A percentile compares a stretch with the other conserved stretches of the same genome.
Conservation (phyloP, 2,113 vertebrate species). For the Prionailurus bengalensis region DNA sequence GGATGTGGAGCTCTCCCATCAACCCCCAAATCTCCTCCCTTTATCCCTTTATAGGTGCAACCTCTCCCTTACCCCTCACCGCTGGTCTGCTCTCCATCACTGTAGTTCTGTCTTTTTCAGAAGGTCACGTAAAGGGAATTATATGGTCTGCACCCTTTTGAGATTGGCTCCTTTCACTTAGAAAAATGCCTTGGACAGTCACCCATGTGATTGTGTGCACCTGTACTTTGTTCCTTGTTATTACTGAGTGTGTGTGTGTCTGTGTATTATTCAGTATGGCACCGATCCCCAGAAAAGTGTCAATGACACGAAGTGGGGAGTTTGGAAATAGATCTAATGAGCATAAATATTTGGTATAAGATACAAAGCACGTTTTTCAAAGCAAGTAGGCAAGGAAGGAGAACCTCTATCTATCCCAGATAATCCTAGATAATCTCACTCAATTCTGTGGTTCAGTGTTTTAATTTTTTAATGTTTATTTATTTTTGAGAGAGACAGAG, state of each 20-base stretch:
- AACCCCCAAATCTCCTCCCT: background rate
- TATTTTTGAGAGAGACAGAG: too few relatives aligned
- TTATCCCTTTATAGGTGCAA: background rate
- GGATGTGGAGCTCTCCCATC: background rate
- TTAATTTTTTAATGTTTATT: background rate
- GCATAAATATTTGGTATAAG: constrained; percentile 4
- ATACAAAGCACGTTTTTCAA: constrained; percentile 2
- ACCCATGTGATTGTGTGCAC: background rate
- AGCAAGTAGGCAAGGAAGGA: background rate
- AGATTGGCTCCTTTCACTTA: background rate
- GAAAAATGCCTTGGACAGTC: background rate
- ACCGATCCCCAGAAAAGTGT: background rate
- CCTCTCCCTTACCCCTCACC: too few relatives aligned
- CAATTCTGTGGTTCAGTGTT: background rate
- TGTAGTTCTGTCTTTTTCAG: background rate
- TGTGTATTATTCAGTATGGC: background rate
- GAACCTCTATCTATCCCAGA: background rate
- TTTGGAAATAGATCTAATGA: constrained; percentile 16
- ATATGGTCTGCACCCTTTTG: background rate
- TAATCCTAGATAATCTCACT: background rate
- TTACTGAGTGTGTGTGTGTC: background rate
- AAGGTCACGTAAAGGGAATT: background rate
- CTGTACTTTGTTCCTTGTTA: background rate
- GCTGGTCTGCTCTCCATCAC: background rate
- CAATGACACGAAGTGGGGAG: background rate